A percentile compares a stretch with the other conserved stretches of the same genome.
Conservation (phyloP, 2,888 invertebrate genomes). For the Lydus trimaculatus region DNA sequence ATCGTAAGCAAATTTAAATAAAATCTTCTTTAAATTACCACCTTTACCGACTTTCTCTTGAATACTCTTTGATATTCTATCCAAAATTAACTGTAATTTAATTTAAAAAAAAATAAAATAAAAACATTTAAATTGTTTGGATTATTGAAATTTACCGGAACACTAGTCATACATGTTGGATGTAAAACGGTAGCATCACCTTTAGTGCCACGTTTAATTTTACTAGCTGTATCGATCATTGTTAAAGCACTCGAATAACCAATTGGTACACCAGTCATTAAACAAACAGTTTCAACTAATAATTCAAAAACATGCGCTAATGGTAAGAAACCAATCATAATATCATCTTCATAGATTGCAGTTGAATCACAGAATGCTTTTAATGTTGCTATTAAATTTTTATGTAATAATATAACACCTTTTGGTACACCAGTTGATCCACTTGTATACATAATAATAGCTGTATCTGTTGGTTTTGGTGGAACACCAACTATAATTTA, state of each 20-base stretch:
- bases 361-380: conserved; percentile 83
- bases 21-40: conserved; percentile 77
- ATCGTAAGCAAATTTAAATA: conserved; percentile 94
- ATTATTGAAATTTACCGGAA: conserved; percentile 75
- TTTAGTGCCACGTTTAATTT: conserved; percentile 92
- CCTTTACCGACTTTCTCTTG: conserved; percentile 91
- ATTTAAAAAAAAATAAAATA: conserved; percentile 20
- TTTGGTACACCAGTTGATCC: conserved; percentile 97
- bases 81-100: conserved; percentile 83
- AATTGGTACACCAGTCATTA: conserved; percentile 87
- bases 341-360: conserved; percentile 75
- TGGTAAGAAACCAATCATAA: conserved; percentile 94
- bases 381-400: conserved; percentile 81
- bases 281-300: conserved; percentile 86
- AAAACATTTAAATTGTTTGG: neutral
- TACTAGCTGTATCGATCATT: conserved; percentile 90
- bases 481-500: conserved; percentile 47
- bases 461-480: conserved; percentile 79
- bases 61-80: conserved; percentile 96
- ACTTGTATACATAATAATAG: conserved; percentile 99
- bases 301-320: conserved; percentile 97
- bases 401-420: conserved; percentile 84
- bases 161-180: conserved; percentile 95
- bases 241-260: conserved; percentile 97
- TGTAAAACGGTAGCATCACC: conserved; percentile 92